Conservation (phyloP, 2,113 vertebrate species). For the Lepidothrix coronata region DNA sequence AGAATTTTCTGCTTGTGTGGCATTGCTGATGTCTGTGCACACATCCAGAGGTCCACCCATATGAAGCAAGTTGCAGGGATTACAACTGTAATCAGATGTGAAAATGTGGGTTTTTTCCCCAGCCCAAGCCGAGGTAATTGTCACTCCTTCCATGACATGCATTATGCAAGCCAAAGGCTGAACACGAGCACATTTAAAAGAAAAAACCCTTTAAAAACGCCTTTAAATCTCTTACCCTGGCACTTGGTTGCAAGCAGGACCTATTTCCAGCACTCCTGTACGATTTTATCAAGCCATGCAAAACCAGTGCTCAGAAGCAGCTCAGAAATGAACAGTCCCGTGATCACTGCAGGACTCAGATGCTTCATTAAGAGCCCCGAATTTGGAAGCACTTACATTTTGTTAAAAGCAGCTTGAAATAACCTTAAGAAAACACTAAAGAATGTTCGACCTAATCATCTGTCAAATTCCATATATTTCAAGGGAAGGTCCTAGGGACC, state of each 20-base stretch:
- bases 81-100: conserved; percentile 65
- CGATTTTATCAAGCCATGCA: background rate
- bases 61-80: conserved; percentile 67
- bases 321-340: background rate
- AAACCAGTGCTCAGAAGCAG: background rate
- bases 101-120: conserved; percentile 60
- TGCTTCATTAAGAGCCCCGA: background rate
- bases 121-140: conserved; percentile 53
- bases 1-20: conserved; percentile 68
- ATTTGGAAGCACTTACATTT: background rate
- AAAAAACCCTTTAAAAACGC: background rate
- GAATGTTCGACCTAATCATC: conserved; percentile 25
- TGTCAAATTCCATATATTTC: conserved; percentile 18
- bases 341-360: background rate
- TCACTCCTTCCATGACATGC: conserved; percentile 46
- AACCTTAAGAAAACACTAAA: conserved; percentile 14
- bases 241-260: background rate
- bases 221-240: background rate
- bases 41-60: conserved; percentile 57
- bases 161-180: conserved; percentile 33
- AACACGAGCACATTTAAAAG: background rate
- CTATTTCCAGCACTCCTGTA: conserved; percentile 1
- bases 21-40: conserved; percentile 40
- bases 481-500: background rate
- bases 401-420: conserved; percentile 23